These are phyloP conservation scores for Neocrepidodera transversa DNA, from an alignment of 2,888 invertebrate genomes.

Conservation along the genomic window DNA sequence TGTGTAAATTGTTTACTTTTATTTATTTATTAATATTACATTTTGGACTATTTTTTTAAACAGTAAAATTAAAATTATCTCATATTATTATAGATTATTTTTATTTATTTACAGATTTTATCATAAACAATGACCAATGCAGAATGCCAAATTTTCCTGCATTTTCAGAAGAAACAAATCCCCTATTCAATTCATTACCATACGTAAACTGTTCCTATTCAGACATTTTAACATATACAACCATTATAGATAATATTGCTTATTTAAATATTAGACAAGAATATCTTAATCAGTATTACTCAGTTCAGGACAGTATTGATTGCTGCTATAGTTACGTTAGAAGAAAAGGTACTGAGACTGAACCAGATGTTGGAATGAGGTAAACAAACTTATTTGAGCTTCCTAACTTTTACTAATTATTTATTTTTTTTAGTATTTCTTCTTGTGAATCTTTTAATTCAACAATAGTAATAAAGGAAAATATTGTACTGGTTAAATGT, in stretches of 20 bases:
- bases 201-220: constrained; percentile 42
- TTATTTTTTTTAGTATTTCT: constrained; percentile 28
- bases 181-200: constrained; percentile 31
- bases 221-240: constrained; percentile 41
- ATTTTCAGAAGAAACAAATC: constrained; percentile 38
- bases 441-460: constrained; percentile 28
- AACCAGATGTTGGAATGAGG: constrained; percentile 44
- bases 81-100: background rate
- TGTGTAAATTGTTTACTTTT: too few species aligned
- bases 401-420: too few species aligned
- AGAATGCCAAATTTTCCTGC: constrained; percentile 45
- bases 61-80: background rate
- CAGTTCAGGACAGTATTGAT: constrained; percentile 28
- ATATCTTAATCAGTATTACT: constrained; percentile 37
- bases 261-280: constrained; percentile 43
- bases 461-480: constrained; percentile 31
- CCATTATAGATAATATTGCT: constrained; percentile 39
- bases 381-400: constrained; percentile 22
- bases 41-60: too few species aligned
- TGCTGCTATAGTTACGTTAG: constrained; percentile 49
- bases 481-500: constrained; percentile 40
- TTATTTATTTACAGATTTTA: constrained; percentile 35
- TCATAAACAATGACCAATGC: constrained; percentile 45
- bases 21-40: too few species aligned
- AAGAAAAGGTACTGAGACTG: constrained; percentile 39